Percentiles rank a stretch among this genome's conserved stretches.
Conservation (phyloP, 2,888 invertebrate genomes). For the Rhamphomyia laevipes region DNA sequence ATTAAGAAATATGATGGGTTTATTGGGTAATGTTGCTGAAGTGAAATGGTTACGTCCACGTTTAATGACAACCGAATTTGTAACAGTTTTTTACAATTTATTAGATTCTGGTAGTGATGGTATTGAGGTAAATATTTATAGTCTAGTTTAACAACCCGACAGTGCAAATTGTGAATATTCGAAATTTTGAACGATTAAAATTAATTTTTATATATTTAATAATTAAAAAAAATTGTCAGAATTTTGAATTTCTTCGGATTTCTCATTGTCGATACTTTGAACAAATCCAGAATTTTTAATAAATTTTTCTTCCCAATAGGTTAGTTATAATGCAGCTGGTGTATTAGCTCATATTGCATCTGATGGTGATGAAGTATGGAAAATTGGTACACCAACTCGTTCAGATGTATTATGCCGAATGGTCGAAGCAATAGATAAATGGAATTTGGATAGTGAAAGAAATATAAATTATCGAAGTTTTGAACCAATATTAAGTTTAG, state of each 20-base stretch:
- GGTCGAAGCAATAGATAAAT: conserved; percentile 71
- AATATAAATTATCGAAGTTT: conserved; percentile 97
- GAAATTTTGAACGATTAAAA: too few species aligned
- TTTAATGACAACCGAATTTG: conserved; percentile 75
- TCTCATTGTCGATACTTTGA: neutral
- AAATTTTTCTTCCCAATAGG: conserved; percentile 45
- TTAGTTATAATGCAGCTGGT: conserved; percentile 91
- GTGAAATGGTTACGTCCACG: conserved; percentile 68
- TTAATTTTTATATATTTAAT: too few species aligned
- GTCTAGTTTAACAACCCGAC: neutral
- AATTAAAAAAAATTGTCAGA: too few species aligned
- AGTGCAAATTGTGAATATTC: conserved; percentile 1
- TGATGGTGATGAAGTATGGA: conserved; percentile 80
- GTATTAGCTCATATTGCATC: conserved; percentile 92
- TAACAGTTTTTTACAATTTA: conserved; percentile 75
- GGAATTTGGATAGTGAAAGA: conserved; percentile 76
- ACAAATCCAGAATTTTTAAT: neutral
- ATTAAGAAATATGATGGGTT: conserved; percentile 95
- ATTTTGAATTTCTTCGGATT: too few species aligned
- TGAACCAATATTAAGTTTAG: conserved; percentile 79
- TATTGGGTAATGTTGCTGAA: conserved; percentile 93
- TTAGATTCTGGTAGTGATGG: conserved; percentile 80
- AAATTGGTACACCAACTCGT: conserved; percentile 56
- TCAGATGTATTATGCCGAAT: conserved; percentile 61
- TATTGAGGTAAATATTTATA: conserved; percentile 66